phyloP scores from a whole-genome alignment of 1,140 invertebrate genomes.

The Bombyx mandarina region DNA sequence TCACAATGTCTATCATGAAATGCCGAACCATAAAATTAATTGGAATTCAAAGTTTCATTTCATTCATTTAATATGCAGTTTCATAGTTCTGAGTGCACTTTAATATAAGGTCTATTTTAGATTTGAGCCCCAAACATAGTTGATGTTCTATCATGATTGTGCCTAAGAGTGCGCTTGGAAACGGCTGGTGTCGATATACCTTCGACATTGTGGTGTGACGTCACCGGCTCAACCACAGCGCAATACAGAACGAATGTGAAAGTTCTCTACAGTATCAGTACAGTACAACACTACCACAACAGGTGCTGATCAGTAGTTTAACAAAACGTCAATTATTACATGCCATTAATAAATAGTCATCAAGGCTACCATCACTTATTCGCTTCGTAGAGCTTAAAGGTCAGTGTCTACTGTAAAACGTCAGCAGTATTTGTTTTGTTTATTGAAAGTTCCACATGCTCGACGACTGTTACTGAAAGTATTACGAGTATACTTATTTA shows the following conservation, averaged over 20 bases:
- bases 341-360: conserved; percentile 11
- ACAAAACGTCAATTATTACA: conserved; percentile 20
- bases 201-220: conserved; percentile 34
- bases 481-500: conserved; percentile 1
- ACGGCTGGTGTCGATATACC: too few relatives aligned
- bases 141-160: too few relatives aligned
- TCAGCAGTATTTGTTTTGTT: neutral
- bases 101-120: too few relatives aligned
- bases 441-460: conserved; percentile 7
- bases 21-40: too few relatives aligned
- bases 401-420: neutral
- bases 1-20: too few relatives aligned
- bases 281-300: conserved; percentile 35
- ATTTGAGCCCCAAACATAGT: too few relatives aligned
- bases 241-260: conserved; percentile 62
- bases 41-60: too few relatives aligned
- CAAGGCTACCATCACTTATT: conserved; percentile 6
- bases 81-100: too few relatives aligned
- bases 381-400: conserved; percentile 1
- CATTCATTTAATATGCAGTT: too few relatives aligned
- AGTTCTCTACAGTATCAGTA: conserved; percentile 51
- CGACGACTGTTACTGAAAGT: conserved; percentile 13
- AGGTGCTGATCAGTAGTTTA: conserved; percentile 49
- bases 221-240: conserved; percentile 49
- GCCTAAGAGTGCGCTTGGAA: too few relatives aligned